Evolutionary conservation across 2,113 vertebrate species (phyloP), one percentile per base, ranked within the genome.

Genomic region (Sitta europaea): DNA sequence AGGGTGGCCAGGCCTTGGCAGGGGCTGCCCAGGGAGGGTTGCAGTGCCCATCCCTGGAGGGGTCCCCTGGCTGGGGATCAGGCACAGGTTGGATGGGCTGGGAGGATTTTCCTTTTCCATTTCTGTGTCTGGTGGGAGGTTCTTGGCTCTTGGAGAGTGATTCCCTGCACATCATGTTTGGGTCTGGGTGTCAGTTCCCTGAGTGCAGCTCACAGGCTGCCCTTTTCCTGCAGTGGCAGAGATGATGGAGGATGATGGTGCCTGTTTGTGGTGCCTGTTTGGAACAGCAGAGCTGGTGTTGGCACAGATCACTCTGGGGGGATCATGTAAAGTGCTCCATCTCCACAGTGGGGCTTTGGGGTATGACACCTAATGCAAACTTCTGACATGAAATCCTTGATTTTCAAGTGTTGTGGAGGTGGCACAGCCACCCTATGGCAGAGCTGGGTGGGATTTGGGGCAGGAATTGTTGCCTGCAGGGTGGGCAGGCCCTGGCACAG

Each of bases 131-230:
- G 11, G 48, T 73, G 61, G 50, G 84, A 73, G 14, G 11, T 51
- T 10, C 35, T 53, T 28, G 20, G n/a, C 62, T 76, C 28, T 24
- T 35, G 1, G 2, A 16, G 58, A 13, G 35, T 3, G 10, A 40
- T 43, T 50, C 71, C 24, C 22, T 2, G 1, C 20, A 20, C 36
- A 38, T 58, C 43, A 0, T 0, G 0, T 24, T 24, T 12, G 7
- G 8, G 8, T 42, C 17, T 12, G 17, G 48, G 19, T 17, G 33
- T 35, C 3, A 9, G 11, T 3, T 53, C 47, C 29, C 59, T 45
- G 70, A 8, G 4, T 7, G 9, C 72, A 29, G 4, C 29, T 13
- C 38, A 1, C 14, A 20, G 63, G 48, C 53, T 43, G 23, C 33
- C 33, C 20, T 29, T 28, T 35, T 7, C 6, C 18, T 47, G 42